A percentile compares a stretch with the other conserved stretches of the same genome.
Conservation (phyloP, 2,113 vertebrate genomes). For the Cinclus cinclus region DNA sequence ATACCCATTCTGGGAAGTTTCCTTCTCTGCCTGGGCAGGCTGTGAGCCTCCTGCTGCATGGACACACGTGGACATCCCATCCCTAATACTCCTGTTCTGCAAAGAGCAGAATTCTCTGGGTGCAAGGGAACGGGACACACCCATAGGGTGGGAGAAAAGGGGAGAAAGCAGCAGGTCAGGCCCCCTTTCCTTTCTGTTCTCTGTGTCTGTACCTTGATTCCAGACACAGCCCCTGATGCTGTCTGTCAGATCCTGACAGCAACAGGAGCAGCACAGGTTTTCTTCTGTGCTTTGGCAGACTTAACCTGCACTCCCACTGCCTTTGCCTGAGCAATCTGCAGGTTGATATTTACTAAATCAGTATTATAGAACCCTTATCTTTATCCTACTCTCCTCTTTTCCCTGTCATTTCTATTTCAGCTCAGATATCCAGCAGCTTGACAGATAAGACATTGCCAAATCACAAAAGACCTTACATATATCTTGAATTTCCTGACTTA, state of each 20-base stretch:
- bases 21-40: not conserved
- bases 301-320: not conserved
- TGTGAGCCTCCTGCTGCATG: not conserved
- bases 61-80: not conserved
- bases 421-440: slow-evolving; percentile 1
- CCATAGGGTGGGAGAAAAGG: not conserved
- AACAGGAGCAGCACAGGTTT: not conserved
- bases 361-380: not conserved
- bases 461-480: not conserved
- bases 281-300: not conserved
- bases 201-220: not conserved
- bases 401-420: slow-evolving; percentile 10
- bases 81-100: not conserved
- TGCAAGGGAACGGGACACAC: fast-evolving
- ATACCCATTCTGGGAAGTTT: not conserved
- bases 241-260: not conserved
- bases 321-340: not conserved
- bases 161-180: not conserved
- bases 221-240: not conserved
- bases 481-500: slow-evolving; percentile 44
- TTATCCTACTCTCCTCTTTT: not conserved
- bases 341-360: slow-evolving; percentile 17
- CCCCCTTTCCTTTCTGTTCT: not conserved
- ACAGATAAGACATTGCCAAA: slow-evolving; percentile 1
- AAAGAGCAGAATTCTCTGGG: fast-evolving